Conservation (phyloP, 53 echinoderm and acorn worm species). For the Holothuria leucospilota region DNA sequence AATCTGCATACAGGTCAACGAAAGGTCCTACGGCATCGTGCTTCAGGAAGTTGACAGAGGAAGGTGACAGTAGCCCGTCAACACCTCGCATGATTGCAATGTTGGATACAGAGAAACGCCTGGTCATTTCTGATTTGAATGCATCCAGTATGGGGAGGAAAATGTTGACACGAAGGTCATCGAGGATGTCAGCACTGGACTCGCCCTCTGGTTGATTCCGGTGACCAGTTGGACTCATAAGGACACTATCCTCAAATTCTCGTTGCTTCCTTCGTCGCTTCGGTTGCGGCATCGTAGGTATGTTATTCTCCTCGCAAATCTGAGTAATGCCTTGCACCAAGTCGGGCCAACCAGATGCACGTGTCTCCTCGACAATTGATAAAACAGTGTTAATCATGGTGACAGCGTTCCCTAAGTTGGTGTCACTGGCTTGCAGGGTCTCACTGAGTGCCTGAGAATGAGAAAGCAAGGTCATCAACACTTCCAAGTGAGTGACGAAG, state of each 20-base stretch:
- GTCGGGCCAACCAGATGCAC: conserved; percentile 41
- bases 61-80: conserved; percentile 38
- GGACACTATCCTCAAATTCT: conserved; percentile 12
- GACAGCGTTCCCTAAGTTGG: conserved; percentile 38
- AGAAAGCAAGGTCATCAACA: no score
- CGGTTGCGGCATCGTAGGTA: not conserved
- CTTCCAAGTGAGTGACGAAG: no score
- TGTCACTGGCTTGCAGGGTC: conserved; percentile 35
- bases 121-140: no score
- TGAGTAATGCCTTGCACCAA: conserved; percentile 24
- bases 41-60: conserved; percentile 43
- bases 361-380: conserved; percentile 41
- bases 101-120: conserved; percentile 40
- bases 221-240: conserved; percentile 11
- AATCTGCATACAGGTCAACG: conserved; percentile 17
- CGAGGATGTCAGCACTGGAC: conserved; percentile 9
- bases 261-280: not conserved
- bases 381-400: conserved; percentile 28
- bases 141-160: no score
- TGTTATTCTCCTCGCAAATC: conserved; percentile 29
- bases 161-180: conserved; percentile 9
- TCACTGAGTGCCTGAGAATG: conserved; percentile 24
- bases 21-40: conserved; percentile 31
- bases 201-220: not conserved
- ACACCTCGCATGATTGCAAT: conserved; percentile 41